These are phyloP conservation scores for Thryonomys swinderianus DNA, from an alignment of 2,113 vertebrate genomes.

Conservation along the genomic window DNA sequence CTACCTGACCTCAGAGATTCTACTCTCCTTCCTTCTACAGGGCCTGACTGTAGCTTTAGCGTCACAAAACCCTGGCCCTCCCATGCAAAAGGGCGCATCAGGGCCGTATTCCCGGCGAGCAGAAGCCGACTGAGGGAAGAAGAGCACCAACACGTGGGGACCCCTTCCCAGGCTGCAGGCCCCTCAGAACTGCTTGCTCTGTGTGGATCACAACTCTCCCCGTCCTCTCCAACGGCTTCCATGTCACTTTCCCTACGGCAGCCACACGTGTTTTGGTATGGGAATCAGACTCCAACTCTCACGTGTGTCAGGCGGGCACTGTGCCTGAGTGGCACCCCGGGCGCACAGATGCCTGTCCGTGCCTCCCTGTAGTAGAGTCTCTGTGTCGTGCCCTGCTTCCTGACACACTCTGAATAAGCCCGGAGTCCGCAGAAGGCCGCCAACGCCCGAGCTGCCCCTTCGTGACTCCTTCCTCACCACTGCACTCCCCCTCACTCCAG, in stretches of 20 bases:
- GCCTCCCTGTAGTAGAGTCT: not conserved
- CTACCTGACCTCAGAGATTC: not conserved
- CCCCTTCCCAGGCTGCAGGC: not conserved
- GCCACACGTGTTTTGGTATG: not conserved
- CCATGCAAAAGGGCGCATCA: too few species aligned
- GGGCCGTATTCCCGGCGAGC: not conserved
- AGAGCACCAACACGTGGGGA: rapidly evolving
- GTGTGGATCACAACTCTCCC: not conserved
- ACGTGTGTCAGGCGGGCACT: too few species aligned
- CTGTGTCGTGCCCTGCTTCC: not conserved
- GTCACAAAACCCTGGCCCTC: not conserved
- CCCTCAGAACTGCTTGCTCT: not conserved
- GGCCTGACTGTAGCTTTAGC: not conserved
- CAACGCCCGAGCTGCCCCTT: not conserved
- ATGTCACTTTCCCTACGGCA: not conserved
- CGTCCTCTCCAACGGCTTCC: not conserved
- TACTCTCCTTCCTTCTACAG: not conserved
- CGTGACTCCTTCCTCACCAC: rapidly evolving
- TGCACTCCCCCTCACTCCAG: not conserved
- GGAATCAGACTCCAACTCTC: too few species aligned
- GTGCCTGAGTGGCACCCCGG: too few species aligned
- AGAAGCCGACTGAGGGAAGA: not conserved
- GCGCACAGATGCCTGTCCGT: too few species aligned
- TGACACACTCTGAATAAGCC: not conserved
- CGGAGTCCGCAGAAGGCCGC: not conserved